Evolutionary conservation across 1,140 invertebrate genomes (phyloP), one percentile per base, ranked within the genome.

Genomic region (Drosophila sp.): DNA sequence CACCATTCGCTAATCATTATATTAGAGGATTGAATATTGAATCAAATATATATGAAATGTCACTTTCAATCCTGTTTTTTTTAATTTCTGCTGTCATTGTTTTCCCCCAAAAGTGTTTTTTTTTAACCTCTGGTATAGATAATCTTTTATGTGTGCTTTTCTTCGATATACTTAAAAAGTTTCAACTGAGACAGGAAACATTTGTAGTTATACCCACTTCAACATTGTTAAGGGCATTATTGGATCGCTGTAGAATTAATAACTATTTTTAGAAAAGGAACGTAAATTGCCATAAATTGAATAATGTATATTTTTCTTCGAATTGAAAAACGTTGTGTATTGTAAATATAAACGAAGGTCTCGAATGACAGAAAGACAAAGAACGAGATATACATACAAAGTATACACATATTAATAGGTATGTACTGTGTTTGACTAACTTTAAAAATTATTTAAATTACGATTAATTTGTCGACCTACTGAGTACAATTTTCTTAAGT

Each of bases 351-450:
- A 38, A 18, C 13, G 14, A 65, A 56, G 29, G 25, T 50, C n/a
- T 36, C 50, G 50, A 46, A 34, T 32, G 41, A 66, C 8, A 14
- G 25, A n/a, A n/a, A 63, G 48, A 41, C 66, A 56, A 69, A 43
- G 25, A 51, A 41, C 4, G 25, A 53, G 2, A 53, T 34, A 34
- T 34, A 51, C 13, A 29, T 14, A 34, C 16, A 32, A n/a, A 51
- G 11, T 18, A 9, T 25, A 46, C 25, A 53, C 40, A 63, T 14
- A 41, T 29, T 14, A 21, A 41, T 40, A 61, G 14, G 7, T 51
- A 29, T 63, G 41, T 53, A 53, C 46, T 13, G 62, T 65, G 62
- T 66, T 16, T 36, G 54, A 63, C 66, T 70, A 70, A 50, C 48
- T 53, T 62, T 45, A 64, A 32, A 25, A 8, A 36, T 13, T 45